Base-by-base conservation (phyloP, 2,797 vertebrate genomes). In the Dromococcyx pavoninus region DNA sequence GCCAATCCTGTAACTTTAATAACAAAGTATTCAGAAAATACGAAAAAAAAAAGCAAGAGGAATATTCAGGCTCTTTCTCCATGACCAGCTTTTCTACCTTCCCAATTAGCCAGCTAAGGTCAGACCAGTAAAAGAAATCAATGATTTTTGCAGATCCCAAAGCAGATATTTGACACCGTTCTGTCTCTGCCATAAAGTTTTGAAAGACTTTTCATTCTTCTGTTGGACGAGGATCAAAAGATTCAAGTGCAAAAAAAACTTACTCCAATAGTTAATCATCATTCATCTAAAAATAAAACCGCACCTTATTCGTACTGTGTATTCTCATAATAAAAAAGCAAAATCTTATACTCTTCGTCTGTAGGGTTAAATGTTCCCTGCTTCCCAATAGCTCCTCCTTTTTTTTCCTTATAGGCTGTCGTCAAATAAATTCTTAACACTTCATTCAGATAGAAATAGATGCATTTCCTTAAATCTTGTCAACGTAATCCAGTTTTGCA, bases 41-140 rank as follows among this genome's bases (percentile, higher is more conserved):
- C 4, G 2, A 32, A 46, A 60, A 54, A 54, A 64, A 60, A 41
- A 11, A 35, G 19, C 0, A 24, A 0, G 0, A 28, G 13, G 11
- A 80, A 11, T 3, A 80, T 48, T 76, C 35, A 81, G 11, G 4
- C 6, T 76, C 11, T 66, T 86, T 61, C 32, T 81, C 44, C n/a
- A 35, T n/a, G 2, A 57, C 9, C 23, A 53, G 17, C 7, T 65
- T 71, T 94, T 70, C 39, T 60, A 2, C 27, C 16, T 70, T 73
- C 30, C 17, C 4, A 1, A 53, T 83, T 14, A 48, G 39, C 0
- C 8, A 96, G 18, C 1, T 51, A 75, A 57, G 6, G 4, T 35
- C 22, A 80, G n/a, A 69, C 25, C 35, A 80, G 7, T 33, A 66
- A 28, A 73, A 61, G 2, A 54, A 76, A 73, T 39, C 2, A 3